Conservation (phyloP, 1,140 invertebrate genomes). For the Apolygus lucorum region DNA sequence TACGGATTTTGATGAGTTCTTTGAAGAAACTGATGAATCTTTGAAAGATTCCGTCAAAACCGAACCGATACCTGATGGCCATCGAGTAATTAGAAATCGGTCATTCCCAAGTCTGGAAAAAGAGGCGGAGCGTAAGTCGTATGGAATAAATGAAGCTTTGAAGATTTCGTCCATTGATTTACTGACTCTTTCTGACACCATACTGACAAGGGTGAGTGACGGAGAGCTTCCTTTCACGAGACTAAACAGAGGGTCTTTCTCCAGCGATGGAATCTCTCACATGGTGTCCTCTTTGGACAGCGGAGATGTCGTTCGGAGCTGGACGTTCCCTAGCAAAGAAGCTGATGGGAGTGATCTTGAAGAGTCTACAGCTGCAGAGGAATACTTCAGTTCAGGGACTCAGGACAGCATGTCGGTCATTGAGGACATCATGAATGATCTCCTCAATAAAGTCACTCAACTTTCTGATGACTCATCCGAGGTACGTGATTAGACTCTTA, state of each 20-base stretch:
- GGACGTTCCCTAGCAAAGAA: constrained; percentile 34
- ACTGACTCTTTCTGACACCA: constrained; percentile 32
- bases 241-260: constrained; percentile 28
- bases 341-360: constrained; percentile 36
- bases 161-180: constrained; percentile 33
- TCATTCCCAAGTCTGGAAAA: constrained; percentile 32
- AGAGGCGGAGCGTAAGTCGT: constrained; percentile 25
- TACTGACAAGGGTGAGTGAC: constrained; percentile 34
- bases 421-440: constrained; percentile 37
- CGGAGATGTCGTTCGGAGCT: constrained; percentile 33
- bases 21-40: constrained; percentile 31
- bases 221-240: constrained; percentile 29
- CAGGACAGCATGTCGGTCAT: constrained; percentile 39
- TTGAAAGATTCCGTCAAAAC: background rate
- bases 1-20: constrained; percentile 36
- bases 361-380: constrained; percentile 49
- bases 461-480: too few relatives aligned
- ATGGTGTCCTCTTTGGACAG: constrained; percentile 6
- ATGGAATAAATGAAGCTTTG: constrained; percentile 27
- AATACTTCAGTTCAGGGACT: constrained; percentile 44
- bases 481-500: too few relatives aligned
- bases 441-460: too few relatives aligned
- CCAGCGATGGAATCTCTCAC: constrained; percentile 27
- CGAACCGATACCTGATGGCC: background rate
- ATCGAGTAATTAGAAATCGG: background rate